Percentiles rank a stretch among this genome's conserved stretches.
Evolutionary conservation across 2,113 vertebrate genomes (phyloP).

Genomic region (Naja naja): DNA sequence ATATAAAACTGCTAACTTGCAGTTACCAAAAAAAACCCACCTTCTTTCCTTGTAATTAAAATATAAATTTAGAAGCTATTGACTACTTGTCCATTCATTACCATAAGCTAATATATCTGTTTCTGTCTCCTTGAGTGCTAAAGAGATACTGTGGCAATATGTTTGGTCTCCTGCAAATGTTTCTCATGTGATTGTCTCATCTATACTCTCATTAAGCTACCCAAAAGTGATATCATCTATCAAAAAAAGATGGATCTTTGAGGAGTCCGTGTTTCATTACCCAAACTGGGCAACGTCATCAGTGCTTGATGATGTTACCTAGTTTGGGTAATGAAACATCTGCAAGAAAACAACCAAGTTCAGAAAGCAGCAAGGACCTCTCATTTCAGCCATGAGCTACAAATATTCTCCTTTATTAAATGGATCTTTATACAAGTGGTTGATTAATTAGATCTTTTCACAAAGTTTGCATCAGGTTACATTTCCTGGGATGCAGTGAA

Average conservation of each 20-base stretch:
- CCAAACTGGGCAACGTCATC: background rate
- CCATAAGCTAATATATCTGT: background rate
- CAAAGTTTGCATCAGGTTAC: background rate
- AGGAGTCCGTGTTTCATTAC: background rate
- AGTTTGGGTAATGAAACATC: background rate
- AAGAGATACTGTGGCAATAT: background rate
- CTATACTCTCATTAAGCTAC: background rate
- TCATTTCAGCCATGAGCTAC: background rate
- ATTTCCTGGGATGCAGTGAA: background rate
- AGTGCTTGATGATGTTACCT: background rate
- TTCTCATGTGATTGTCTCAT: background rate
- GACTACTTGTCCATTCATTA: no score
- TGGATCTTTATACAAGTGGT: background rate
- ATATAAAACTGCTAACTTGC: background rate
- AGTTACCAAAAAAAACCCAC: background rate
- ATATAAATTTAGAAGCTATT: background rate
- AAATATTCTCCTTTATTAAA: background rate
- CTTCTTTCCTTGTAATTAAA: background rate
- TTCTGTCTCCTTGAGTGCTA: background rate
- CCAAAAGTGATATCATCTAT: background rate
- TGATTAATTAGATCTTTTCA: background rate
- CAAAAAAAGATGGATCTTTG: background rate
- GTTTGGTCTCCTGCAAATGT: background rate
- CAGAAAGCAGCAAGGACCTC: background rate
- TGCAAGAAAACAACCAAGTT: background rate